A percentile compares a stretch with the other conserved stretches of the same genome.
Conservation (phyloP, 2,888 invertebrate species). For the Lepidocyrtinus sp. region DNA sequence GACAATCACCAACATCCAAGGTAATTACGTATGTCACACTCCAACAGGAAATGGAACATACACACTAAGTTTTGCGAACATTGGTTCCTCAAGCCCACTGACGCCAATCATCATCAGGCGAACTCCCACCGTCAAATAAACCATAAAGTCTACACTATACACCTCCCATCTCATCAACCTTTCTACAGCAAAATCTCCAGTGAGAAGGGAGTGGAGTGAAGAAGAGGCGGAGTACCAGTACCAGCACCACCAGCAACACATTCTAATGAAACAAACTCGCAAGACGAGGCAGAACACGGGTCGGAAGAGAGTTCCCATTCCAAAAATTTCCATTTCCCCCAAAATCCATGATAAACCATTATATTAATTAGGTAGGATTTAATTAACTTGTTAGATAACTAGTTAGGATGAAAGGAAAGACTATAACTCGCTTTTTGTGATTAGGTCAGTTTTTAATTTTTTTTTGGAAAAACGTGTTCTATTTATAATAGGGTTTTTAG, state of each 20-base stretch:
- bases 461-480: too few species aligned
- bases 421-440: slow-evolving; percentile 40
- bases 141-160: background rate
- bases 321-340: background rate
- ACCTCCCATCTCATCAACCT: background rate
- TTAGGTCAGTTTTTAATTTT: slow-evolving; percentile 51
- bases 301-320: background rate
- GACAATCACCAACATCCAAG: slow-evolving; percentile 69
- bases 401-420: slow-evolving; percentile 42
- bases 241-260: background rate
- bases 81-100: slow-evolving; percentile 64
- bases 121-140: slow-evolving; percentile 59
- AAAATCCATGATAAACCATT: too few species aligned
- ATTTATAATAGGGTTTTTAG: slow-evolving; percentile 16
- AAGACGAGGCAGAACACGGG: background rate
- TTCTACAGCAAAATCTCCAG: slow-evolving; percentile 4
- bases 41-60: slow-evolving; percentile 67
- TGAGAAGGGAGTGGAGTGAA: background rate
- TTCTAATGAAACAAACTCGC: background rate
- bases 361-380: background rate
- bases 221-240: slow-evolving; percentile 12
- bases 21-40: slow-evolving; percentile 68
- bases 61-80: slow-evolving; percentile 68
- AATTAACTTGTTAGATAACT: slow-evolving; percentile 42
- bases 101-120: slow-evolving; percentile 69